Conservation (phyloP, 1,140 invertebrate species). For the Oryzaephilus surinamensis region DNA sequence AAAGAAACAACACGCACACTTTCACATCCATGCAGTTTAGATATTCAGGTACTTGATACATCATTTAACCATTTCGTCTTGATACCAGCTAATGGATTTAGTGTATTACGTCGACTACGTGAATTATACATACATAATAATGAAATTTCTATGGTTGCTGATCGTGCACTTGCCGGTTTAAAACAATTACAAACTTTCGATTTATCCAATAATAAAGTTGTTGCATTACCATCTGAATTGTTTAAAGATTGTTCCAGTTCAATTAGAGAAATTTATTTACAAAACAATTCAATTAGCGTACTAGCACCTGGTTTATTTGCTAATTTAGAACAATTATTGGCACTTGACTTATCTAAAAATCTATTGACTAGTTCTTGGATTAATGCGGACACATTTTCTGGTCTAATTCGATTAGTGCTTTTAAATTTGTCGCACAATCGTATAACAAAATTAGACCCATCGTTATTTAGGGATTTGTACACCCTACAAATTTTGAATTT, state of each 20-base stretch:
- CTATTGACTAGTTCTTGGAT: constrained; percentile 75
- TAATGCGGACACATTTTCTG: constrained; percentile 69
- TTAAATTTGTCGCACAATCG: constrained; percentile 79
- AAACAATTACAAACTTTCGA: constrained; percentile 71
- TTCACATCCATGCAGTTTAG: constrained; percentile 54
- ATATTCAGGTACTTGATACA: constrained; percentile 73
- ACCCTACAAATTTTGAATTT: constrained; percentile 73
- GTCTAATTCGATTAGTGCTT: constrained; percentile 74
- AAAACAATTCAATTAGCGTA: constrained; percentile 79
- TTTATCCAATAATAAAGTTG: constrained; percentile 77
- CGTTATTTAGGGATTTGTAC: constrained; percentile 69
- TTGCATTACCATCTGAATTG: constrained; percentile 71
- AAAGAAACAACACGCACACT: constrained; percentile 34
- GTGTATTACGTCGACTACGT: constrained; percentile 58
- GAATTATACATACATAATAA: constrained; percentile 73
- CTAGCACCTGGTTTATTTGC: constrained; percentile 69
- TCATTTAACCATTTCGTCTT: constrained; percentile 74
- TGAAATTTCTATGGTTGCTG: constrained; percentile 73
- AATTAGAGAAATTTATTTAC: constrained; percentile 75
- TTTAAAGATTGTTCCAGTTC: constrained; percentile 66
- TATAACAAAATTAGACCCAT: constrained; percentile 66
- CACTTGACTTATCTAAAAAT: constrained; percentile 80
- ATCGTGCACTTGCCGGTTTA: constrained; percentile 66
- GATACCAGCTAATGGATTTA: constrained; percentile 68
- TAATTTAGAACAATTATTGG: constrained; percentile 72